Base-by-base conservation (phyloP, 2,113 vertebrate species). In the Spea multiplicata region DNA sequence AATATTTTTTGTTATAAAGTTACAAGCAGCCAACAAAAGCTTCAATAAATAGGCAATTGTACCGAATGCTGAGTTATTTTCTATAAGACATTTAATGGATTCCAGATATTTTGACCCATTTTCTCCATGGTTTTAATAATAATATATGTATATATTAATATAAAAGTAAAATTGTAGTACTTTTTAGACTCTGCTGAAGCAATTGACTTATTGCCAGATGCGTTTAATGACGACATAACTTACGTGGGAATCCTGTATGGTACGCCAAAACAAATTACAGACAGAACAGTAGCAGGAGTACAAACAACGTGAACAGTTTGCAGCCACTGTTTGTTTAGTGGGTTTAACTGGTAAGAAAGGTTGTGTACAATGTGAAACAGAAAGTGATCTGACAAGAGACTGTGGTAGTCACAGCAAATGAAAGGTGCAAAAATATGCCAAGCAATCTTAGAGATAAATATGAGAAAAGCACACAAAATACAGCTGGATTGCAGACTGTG, bases 281-380 rank as follows among this genome's bases (percentile, higher is more conserved):
- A 66, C 44, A 66, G 17, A 66, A 9, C 6, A 10, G 45, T 47
- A 44, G 66, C 66, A 47, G 44, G 46, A 48, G 45, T 8, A 46
- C 46, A 8, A 68, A 68, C 14, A 45, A 68, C 47, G 62, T 68
- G 45, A 4, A 47, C 66, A 45, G 55, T 59, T 8, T 59, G 55
- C 55, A 8, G 10, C 55, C 44, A 68, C 46, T 66, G 53, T 68
- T 71, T 77, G 67, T 10, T 48, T 76, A 48, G 30, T 76, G 53
- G 66, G 75, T 77, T 76, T 69, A n/a, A 49, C 66, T 69, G 59
- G 50, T 48, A 64, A 3, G 9, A 55, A 49, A 75, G 67, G 47
- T 9, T 55, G 55, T 67, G 8, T 44, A 55, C 50, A 53, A 68
- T 47, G 57, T 46, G 44, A 76, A 57, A 57, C 13, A 55, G 53